These are phyloP conservation scores for Oegoconia quadripuncta DNA, from an alignment of 2,888 invertebrate species.

Conservation along the genomic window DNA sequence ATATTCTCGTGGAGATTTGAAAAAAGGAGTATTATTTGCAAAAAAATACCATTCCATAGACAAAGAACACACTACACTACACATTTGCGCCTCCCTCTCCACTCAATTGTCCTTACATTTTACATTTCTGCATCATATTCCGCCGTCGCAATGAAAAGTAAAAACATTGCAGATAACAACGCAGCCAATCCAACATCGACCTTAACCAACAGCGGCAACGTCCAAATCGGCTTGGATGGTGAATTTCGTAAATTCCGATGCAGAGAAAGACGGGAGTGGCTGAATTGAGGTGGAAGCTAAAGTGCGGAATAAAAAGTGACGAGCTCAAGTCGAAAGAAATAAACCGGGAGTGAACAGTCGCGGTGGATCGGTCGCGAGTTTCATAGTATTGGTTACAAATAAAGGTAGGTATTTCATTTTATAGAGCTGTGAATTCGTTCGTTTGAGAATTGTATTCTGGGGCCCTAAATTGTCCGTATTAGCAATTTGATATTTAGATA, in stretches of 20 bases:
- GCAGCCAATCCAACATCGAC: conserved; percentile 19
- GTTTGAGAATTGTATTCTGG: not conserved
- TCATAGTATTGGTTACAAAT: conserved; percentile 18
- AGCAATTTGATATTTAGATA: too few species aligned
- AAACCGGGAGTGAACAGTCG: conserved; percentile 23
- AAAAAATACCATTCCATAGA: conserved; percentile 6
- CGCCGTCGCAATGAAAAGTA: conserved; percentile 69
- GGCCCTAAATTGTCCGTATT: not conserved
- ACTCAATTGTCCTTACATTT: conserved; percentile 74
- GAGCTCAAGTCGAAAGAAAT: conserved; percentile 32
- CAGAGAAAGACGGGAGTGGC: conserved; percentile 67
- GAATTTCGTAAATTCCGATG: conserved; percentile 59
- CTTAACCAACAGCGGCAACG: conserved; percentile 23
- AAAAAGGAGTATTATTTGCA: conserved; percentile 15
- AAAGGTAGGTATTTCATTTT: conserved; percentile 1
- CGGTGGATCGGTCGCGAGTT: conserved; percentile 9
- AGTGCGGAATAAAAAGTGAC: conserved; percentile 75
- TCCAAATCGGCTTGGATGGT: conserved; percentile 18
- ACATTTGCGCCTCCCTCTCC: conserved; percentile 55
- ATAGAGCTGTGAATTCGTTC: not conserved
- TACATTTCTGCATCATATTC: conserved; percentile 76
- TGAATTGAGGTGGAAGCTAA: conserved; percentile 71
- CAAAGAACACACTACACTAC: conserved; percentile 16
- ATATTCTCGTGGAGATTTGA: conserved; percentile 15
- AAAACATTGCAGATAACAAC: conserved; percentile 59